Base-by-base conservation (phyloP, 2,888 invertebrate genomes). In the Philopedon plagiatum region DNA sequence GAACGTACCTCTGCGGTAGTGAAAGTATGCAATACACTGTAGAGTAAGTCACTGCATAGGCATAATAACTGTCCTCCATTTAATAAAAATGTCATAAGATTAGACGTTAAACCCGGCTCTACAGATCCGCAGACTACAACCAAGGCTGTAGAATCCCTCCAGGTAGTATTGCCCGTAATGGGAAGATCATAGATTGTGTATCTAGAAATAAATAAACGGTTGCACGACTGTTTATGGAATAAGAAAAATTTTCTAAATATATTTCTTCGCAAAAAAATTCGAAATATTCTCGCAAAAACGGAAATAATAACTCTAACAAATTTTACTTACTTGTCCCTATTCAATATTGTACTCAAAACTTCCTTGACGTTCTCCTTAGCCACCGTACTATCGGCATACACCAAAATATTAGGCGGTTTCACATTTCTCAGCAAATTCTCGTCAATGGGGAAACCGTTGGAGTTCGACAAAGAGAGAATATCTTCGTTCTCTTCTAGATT, bases 71-170 rank as follows among this genome's bases (percentile, higher is more conserved):
- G 90, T 5, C 94, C 95, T 0, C 94, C 94, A 44, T 87, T 89
- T 15, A 94, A 85, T 73, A 95, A 85, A 79, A 92, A 94, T 46
- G 92, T 91, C 11, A 94, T 87, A 32, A 94, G 85, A 68, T 91
- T 87, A 0, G 90, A 88, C 0, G 92, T 91, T 49, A 92, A 86
- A 57, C 90, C 87, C 0, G 90, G 88, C 0, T 89, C 87, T 9
- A 93, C 92, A 71, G 91, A 90, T 0, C 95, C 95, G 76, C 94
- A 94, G 49, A 94, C 91, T 0, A 95, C 92, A 57, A 95, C 88
- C 9, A 95, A 85, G 11, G 81, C 80, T 0, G 85, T 85, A 0
- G 82, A 81, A 44, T 81, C 80, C 54, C 80, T 80, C 83, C 85
- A 85, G 34, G 78, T 76, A n/a, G 62, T 74, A 18, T 78, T 78